Evolutionary conservation across 1,140 invertebrate genomes (phyloP), one percentile per base, ranked within the genome.

Genomic region (Cydia splendana): DNA sequence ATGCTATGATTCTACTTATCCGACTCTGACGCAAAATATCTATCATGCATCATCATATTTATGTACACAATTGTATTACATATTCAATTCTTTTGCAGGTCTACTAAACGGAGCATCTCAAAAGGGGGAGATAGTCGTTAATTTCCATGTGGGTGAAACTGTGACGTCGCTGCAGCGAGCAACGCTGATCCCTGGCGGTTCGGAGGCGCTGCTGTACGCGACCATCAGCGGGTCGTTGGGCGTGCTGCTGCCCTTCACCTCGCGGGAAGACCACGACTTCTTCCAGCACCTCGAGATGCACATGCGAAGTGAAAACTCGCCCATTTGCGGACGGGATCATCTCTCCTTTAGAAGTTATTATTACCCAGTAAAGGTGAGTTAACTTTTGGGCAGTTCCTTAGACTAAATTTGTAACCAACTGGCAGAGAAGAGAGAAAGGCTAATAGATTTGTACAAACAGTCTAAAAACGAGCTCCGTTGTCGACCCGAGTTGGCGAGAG

Each of bases 251-350:
- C 98, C 99, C 0, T 99, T 99, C 84, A 99, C 98, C 0, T 99
- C 98, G 38, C 96, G 99, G 86, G 99, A 99, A 94, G 99, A 99
- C 91, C 98, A 99, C 83, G 99, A 99, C 88, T 99, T 99, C 87
- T 99, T 99, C 94, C 99, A 99, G 91, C 98, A 99, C 94, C 93
- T 99, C 74, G 99, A 99, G 91, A 99, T 99, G 99, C 98, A 99
- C 90, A 99, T 99, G 98, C 94, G 99, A 62, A 98, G 97, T 71
- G 99, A 99, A 92, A 97, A 99, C 93, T 95, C 98, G 0, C 98
- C 99, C 0, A 91, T 99, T 0, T 99, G 98, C 94, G 99, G 99
- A 2, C 94, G 99, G 24, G 99, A 99, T 94, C 99, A 99, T 94
- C 94, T 99, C 1, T 98, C 98, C 0, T 99, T 97, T 91, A 95